Evolutionary conservation across 2,113 vertebrate genomes (phyloP), one percentile per base, ranked within the genome.

Genomic region (Leptodactylus fuscus): DNA sequence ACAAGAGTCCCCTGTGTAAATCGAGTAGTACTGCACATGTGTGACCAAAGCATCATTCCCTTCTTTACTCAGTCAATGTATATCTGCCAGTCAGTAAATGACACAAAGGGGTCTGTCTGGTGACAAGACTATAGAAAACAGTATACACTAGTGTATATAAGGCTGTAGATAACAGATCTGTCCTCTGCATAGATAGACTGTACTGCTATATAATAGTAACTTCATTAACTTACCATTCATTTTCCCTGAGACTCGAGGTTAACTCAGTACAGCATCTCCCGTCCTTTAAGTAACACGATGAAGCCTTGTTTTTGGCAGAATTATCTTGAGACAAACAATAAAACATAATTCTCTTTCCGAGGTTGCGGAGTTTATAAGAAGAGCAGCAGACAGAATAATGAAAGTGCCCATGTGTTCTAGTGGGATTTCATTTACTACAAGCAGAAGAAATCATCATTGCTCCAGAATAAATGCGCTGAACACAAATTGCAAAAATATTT

Each of bases 361-460:
- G 51, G 20, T 36, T 44, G 12, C 24, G 27, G 60, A 67, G 75
- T 85, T 70, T 69, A 18, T 69, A 32, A 20, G 67, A 34, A 49
- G 44, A 44, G 27, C 41, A 34, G 53, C 48, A 24, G 49, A 53
- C 49, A 46, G 34, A 73, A 86, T 73, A 86, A 86, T 86, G 75
- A 73, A 53, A 69, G 77, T 60, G 51, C 65, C 65, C 84, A 86
- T 86, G 51, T 86, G 84, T 86, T 86, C 32, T 86, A 86, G 77
- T 80, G 84, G 84, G 46, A 55, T 22, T 36, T 86, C 75, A 86
- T 86, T 86, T 86, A 18, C 38, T 60, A 55, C 65, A 86, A 80
- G 80, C 84, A 81, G 48, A 55, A 73, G 76, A 80, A 80, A 32
- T 73, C 65, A 81, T 86, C 65, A 81, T 73, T 18, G 36, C 49